These are phyloP conservation scores for Labroides dimidiatus DNA, from an alignment of 2,797 vertebrate genomes.

Conservation along the genomic window DNA sequence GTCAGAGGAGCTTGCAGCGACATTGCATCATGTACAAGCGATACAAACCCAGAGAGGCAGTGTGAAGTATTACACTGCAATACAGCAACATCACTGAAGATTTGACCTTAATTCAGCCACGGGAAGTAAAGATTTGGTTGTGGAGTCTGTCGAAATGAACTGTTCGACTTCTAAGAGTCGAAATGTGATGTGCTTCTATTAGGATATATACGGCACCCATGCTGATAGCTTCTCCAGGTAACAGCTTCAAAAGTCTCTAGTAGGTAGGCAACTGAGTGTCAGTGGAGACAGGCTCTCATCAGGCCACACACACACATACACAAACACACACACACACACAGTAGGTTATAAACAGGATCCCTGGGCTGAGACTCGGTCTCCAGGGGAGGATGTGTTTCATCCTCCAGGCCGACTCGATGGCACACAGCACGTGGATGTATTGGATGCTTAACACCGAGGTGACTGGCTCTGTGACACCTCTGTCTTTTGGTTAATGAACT, in stretches of 20 bases:
- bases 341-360: conserved; percentile 24
- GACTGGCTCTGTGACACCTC: conserved; percentile 36
- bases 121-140: not conserved
- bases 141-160: conserved; percentile 8
- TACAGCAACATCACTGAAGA: conserved; percentile 10
- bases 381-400: conserved; percentile 50
- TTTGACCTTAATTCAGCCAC: not conserved
- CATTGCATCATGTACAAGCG: conserved; percentile 63
- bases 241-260: conserved; percentile 31
- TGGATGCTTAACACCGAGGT: conserved; percentile 43
- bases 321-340: conserved; percentile 19
- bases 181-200: not conserved
- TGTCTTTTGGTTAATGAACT: conserved; percentile 59
- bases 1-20: conserved; percentile 54
- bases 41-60: conserved; percentile 32
- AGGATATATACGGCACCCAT: conserved; percentile 20
- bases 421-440: conserved; percentile 37
- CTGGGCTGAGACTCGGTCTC: conserved; percentile 35
- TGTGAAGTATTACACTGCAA: conserved; percentile 44
- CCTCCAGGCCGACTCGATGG: conserved; percentile 32
- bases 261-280: conserved; percentile 30
- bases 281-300: conserved; percentile 38
- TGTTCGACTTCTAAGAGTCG: not conserved
- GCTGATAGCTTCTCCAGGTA: conserved; percentile 56
- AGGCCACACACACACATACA: conserved; percentile 26